Percentiles rank a stretch among this genome's conserved stretches.
phyloP scores from a whole-genome alignment of 2,797 vertebrate genomes.

The Neostethus bicornis region DNA sequence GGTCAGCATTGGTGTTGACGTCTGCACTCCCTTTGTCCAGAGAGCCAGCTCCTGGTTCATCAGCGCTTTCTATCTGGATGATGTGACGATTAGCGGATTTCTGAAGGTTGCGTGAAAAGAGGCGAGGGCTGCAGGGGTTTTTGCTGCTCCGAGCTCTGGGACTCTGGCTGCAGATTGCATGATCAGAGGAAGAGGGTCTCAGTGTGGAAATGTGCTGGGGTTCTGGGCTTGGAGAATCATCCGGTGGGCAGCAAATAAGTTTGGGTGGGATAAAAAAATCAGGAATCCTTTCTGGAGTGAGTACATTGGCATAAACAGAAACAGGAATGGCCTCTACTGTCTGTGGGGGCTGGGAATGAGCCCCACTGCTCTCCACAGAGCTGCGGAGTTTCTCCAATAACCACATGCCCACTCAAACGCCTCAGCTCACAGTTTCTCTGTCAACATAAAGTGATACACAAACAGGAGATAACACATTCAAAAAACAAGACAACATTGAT shows the following conservation, averaged over 20 bases:
- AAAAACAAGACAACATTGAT: not conserved
- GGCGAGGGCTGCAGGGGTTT: conserved; percentile 88
- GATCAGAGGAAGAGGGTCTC: conserved; percentile 85
- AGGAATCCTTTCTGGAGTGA: conserved; percentile 95
- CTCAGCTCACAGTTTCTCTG: conserved; percentile 43
- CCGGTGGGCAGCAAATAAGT: conserved; percentile 85
- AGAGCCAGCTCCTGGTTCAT: conserved; percentile 77
- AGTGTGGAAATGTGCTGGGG: conserved; percentile 66
- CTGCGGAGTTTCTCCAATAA: conserved; percentile 76
- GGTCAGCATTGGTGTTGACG: conserved; percentile 85
- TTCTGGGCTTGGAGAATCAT: conserved; percentile 74
- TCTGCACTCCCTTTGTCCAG: conserved; percentile 19
- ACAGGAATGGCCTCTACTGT: conserved; percentile 75
- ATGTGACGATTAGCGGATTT: conserved; percentile 90
- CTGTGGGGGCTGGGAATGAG: conserved; percentile 55
- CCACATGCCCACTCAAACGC: conserved; percentile 70
- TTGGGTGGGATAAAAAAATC: conserved; percentile 98
- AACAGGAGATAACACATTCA: conserved; percentile 6
- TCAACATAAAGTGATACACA: conserved; percentile 26
- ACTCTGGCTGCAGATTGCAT: conserved; percentile 84
- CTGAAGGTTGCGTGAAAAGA: conserved; percentile 83
- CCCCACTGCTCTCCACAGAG: conserved; percentile 66
- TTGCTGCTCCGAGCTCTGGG: conserved; percentile 72
- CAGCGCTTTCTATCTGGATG: conserved; percentile 94
- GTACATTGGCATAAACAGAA: conserved; percentile 90